Evolutionary conservation across 1,140 invertebrate genomes (phyloP), one percentile per base, ranked within the genome.

Genomic region (Calliphora vicina): DNA sequence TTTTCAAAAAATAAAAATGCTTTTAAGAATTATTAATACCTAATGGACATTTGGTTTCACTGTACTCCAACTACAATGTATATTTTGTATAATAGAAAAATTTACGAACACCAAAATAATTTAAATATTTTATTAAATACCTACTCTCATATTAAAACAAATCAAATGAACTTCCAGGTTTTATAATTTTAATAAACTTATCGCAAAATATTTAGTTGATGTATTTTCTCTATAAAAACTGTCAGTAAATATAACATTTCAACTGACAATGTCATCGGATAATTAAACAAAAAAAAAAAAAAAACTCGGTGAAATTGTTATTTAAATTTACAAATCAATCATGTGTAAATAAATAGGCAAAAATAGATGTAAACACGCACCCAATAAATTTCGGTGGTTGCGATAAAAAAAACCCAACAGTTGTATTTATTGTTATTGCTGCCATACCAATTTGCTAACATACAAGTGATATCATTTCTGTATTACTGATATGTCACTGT

Each of bases 181-280:
- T 23, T 20, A 67, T 23, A 67, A 67, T 67, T 23, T 23, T 67
- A 67, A 67, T 67, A 67, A 67, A 67, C 20, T 67, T 67, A 67
- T 67, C 57, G 23, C 23, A 1, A 23, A 20, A 67, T 67, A 5
- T 57, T 10, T 57, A 57, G 45, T 57, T 57, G 13, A 57, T 0
- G 17, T 0, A 57, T 17, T 10, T 57, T 57, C 15, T 57, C 45
- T 15, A 17, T 57, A 23, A 20, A 67, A 50, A 50, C 13, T 50
- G n/a, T 20, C 57, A 67, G 20, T 23, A 67, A 50, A 67, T 67
- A 67, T 67, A 23, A 67, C 57, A 8, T 67, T 23, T 67, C 4
- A 20, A 67, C 57, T 67, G 57, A 67, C 57, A 67, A 23, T 67
- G 57, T 67, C 57, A 67, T 67, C 57, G 23, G 57, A 67, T 67